Evolutionary conservation across 2,113 vertebrate genomes (phyloP), one percentile per base, ranked within the genome.

Genomic region (Phalacrocorax pelagicus): DNA sequence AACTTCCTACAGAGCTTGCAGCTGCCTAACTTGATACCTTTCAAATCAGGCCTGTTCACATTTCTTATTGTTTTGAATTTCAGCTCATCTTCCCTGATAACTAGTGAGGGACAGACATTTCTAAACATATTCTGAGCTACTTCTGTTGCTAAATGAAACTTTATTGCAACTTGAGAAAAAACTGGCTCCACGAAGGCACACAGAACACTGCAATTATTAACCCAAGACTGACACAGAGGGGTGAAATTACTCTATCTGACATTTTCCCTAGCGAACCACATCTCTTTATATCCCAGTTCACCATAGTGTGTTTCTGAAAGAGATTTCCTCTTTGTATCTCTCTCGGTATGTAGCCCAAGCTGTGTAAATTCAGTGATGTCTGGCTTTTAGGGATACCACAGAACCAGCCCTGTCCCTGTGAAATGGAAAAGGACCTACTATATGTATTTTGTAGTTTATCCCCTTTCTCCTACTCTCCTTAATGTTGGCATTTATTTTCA

Each of bases 301-400:
- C 58, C n/a, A 58, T 2, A 88, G 66, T 19, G 81, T 8, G 32
- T 54, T 94, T 95, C 92, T 95, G 89, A 96, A 96, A 87, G 55
- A 88, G 79, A 82, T 71, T 87, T 92, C 87, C 92, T 92, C 71
- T 79, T 92, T 85, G 87, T 91, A 96, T 70, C 83, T 92, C 77
- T 92, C 86, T 94, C 89, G 91, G 91, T 77, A 77, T 77, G 78
- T 32, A 92, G 78, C 70, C 67, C 46, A 73, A 91, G 87, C 71
- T 91, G 74, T 73, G 62, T 52, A 94, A 94, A 90, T 80, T 95
- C 95, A 95, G 84, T 82, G 89, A 97, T 88, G 89, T 94, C 92
- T 94, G 91, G 36, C 91, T 97, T 91, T 95, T 73, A 94, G 87
- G 84, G 55, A 90, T 91, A 94, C 77, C 94, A 90, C 42, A 96